A percentile compares a stretch with the other conserved stretches of the same genome.
Conservation (phyloP, 2,113 vertebrate genomes). For the Sphaerodactylus townsendi region DNA sequence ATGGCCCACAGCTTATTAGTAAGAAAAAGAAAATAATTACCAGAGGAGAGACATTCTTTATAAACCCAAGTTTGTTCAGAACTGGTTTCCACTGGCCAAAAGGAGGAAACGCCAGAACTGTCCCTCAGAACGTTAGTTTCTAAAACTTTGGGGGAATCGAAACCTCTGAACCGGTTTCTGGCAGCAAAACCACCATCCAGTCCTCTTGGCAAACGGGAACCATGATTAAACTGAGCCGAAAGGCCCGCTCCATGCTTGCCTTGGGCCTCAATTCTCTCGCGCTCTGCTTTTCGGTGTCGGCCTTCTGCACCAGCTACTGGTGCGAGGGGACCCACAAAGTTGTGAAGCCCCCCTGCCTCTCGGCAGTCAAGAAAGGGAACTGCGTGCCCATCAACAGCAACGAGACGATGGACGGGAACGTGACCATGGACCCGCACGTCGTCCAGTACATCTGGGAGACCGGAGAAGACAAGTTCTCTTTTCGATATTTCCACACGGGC, state of each 20-base stretch:
- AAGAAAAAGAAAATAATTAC: background rate
- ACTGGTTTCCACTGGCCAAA: background rate
- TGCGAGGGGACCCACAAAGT: slow-evolving; percentile 86
- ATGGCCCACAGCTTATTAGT: background rate
- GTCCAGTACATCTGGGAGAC: slow-evolving; percentile 89
- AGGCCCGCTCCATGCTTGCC: slow-evolving; percentile 75
- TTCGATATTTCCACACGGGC: slow-evolving; percentile 84
- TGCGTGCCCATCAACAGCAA: slow-evolving; percentile 78
- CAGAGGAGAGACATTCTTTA: background rate
- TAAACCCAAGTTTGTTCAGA: background rate
- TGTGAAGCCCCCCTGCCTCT: slow-evolving; percentile 84
- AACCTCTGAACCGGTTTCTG: background rate
- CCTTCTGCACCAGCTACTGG: slow-evolving; percentile 86
- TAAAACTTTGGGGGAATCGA: background rate
- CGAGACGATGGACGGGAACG: slow-evolving; percentile 66
- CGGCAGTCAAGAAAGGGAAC: slow-evolving; percentile 82
- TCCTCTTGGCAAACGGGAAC: background rate
- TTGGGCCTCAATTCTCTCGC: slow-evolving; percentile 79
- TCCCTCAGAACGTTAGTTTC: background rate
- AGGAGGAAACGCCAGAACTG: background rate
- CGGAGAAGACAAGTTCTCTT: slow-evolving; percentile 83
- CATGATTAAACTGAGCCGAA: slow-evolving; percentile 13
- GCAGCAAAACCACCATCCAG: background rate
- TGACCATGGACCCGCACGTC: slow-evolving; percentile 72
- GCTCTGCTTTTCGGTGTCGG: slow-evolving; percentile 79